A percentile compares a stretch with the other conserved stretches of the same genome.
Conservation (phyloP, 2,797 vertebrate species). For the Gastrophryne carolinensis region DNA sequence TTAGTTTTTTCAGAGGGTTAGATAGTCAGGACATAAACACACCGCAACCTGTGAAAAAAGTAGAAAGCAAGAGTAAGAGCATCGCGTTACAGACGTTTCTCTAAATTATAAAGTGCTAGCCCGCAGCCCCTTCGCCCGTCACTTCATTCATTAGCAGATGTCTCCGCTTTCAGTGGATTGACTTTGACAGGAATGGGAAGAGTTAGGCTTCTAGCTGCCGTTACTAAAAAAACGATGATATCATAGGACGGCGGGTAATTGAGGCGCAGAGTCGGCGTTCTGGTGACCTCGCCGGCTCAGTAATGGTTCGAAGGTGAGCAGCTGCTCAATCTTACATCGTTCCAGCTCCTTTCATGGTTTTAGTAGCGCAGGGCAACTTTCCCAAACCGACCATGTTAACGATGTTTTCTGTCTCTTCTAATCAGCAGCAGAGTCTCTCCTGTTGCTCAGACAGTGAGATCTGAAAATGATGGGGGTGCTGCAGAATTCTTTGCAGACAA, state of each 20-base stretch:
- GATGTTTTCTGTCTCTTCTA: not conserved
- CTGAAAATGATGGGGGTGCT: too few species aligned
- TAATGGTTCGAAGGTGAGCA: slow-evolving; percentile 10
- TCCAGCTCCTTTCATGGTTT: slow-evolving; percentile 14
- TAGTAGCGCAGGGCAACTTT: slow-evolving; percentile 5
- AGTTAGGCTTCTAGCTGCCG: not conserved
- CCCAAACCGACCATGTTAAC: not conserved
- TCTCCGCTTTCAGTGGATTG: slow-evolving; percentile 2
- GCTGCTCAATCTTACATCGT: slow-evolving; percentile 1
- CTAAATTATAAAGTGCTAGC: not conserved
- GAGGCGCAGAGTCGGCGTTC: not conserved
- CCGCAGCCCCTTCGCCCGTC: not conserved
- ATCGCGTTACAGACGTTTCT: not conserved
- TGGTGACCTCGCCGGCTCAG: slow-evolving; percentile 9
- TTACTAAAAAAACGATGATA: slow-evolving; percentile 17
- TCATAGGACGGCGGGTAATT: slow-evolving; percentile 29
- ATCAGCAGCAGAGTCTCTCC: slow-evolving; percentile 25
- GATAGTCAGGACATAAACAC: not conserved
- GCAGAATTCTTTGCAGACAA: too few species aligned
- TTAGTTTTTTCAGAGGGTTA: too few species aligned
- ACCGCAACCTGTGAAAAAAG: slow-evolving; percentile 30
- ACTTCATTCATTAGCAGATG: slow-evolving; percentile 40
- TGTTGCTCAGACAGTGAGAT: not conserved
- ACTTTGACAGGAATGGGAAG: slow-evolving; percentile 28
- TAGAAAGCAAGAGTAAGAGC: not conserved